Evolutionary conservation across 2,797 vertebrate genomes (phyloP).

Genomic region (Hipposideros larvatus): DNA sequence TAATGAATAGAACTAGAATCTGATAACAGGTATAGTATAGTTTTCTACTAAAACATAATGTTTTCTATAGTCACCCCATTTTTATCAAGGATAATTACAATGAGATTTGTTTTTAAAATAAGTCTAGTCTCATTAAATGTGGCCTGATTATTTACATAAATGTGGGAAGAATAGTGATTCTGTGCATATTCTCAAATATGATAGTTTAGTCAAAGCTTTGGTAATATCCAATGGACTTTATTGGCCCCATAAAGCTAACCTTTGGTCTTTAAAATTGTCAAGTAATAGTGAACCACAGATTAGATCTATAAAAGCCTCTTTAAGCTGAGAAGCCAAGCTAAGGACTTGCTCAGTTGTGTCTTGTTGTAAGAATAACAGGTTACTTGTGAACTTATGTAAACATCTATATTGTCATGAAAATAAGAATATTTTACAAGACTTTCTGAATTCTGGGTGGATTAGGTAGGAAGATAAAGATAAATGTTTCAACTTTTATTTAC

Average conservation of each 20-base stretch:
- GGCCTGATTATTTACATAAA: background rate
- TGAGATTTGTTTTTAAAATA: background rate
- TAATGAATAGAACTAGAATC: background rate
- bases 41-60: background rate
- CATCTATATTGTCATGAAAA: background rate
- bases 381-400: background rate
- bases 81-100: conserved; percentile 1
- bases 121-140: background rate
- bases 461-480: background rate
- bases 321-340: background rate
- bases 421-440: background rate
- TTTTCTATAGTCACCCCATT: background rate
- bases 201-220: background rate
- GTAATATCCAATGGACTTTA: background rate
- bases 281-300: background rate
- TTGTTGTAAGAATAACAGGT: background rate
- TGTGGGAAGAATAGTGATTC: background rate
- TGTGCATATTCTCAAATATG: background rate
- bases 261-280: conserved; percentile 5
- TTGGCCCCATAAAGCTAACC: background rate
- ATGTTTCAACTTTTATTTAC: background rate
- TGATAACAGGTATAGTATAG: background rate
- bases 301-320: background rate
- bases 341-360: background rate
- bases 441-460: background rate